Conservation (phyloP, 64 coral and sea anemone species). For the Trachythela sp. region DNA sequence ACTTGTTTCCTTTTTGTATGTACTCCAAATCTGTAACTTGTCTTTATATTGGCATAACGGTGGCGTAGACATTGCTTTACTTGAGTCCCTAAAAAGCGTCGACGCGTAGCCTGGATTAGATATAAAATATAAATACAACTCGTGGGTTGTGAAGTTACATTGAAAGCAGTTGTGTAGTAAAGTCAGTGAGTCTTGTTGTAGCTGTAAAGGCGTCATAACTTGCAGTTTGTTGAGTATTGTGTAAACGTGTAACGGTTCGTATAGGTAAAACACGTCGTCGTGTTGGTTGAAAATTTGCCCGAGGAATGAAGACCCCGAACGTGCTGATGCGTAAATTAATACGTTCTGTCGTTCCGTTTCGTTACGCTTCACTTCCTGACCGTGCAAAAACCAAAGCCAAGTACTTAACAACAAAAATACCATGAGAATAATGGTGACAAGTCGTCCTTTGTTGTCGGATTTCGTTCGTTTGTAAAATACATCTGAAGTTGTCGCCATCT, state of each 20-base stretch:
- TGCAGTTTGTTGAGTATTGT: not conserved
- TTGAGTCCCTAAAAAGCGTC: not conserved
- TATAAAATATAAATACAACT: not conserved
- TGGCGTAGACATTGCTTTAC: not conserved
- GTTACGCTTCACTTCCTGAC: not conserved
- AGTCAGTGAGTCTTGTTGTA: not conserved
- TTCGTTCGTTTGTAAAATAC: not conserved
- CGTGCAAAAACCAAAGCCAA: not conserved
- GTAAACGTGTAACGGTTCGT: not conserved
- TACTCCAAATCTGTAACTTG: not conserved
- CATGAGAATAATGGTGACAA: not conserved
- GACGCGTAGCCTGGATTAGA: not conserved
- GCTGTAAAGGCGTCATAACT: not conserved
- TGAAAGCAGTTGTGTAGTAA: not conserved
- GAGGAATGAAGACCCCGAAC: not conserved
- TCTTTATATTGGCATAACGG: not conserved
- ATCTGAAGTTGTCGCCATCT: not conserved
- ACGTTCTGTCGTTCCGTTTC: not conserved
- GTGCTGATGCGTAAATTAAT: not conserved
- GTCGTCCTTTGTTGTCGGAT: not conserved
- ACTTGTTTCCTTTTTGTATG: not conserved
- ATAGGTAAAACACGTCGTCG: not conserved
- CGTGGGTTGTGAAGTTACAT: not conserved
- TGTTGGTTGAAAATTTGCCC: not conserved
- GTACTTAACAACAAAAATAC: not conserved